Percentiles rank a stretch among this genome's conserved stretches.
Conservation (phyloP, 2,797 vertebrate genomes). For the Phataginus tricuspis region DNA sequence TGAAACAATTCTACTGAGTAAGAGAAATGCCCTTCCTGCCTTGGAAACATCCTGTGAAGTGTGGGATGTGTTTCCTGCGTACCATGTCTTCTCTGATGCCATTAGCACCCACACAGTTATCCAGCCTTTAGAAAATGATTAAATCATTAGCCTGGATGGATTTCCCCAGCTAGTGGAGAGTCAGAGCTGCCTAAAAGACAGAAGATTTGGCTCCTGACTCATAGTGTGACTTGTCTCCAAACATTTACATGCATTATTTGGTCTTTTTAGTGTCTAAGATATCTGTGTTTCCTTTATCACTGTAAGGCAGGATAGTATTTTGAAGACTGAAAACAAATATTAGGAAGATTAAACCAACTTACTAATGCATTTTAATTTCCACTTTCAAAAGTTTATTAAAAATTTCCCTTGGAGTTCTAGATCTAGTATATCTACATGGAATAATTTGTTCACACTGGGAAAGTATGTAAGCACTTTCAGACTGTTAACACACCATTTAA, state of each 20-base stretch:
- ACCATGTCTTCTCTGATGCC: slow-evolving; percentile 57
- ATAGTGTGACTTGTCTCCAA: slow-evolving; percentile 54
- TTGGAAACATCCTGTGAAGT: slow-evolving; percentile 74
- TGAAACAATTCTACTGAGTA: slow-evolving; percentile 69
- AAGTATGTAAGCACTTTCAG: slow-evolving; percentile 10
- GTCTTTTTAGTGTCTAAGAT: slow-evolving; percentile 9
- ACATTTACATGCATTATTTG: background rate
- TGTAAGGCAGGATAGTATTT: background rate
- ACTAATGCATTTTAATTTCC: slow-evolving; percentile 47
- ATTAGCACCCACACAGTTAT: slow-evolving; percentile 65
- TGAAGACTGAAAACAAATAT: slow-evolving; percentile 52
- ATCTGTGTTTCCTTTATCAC: slow-evolving; percentile 30
- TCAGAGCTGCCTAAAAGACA: slow-evolving; percentile 39
- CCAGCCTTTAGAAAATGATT: slow-evolving; percentile 57
- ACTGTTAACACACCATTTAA: background rate
- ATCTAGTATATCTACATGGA: background rate
- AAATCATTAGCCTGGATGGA: slow-evolving; percentile 48
- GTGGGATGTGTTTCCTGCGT: slow-evolving; percentile 76
- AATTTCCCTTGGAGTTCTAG: background rate
- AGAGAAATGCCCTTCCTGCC: slow-evolving; percentile 67
- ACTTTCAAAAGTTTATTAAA: slow-evolving; percentile 46
- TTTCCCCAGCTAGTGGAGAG: slow-evolving; percentile 48
- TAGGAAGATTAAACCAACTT: slow-evolving; percentile 53
- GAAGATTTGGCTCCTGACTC: slow-evolving; percentile 56
- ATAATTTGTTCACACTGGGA: background rate